Evolutionary conservation across 2,113 vertebrate species (phyloP).

Genomic region (Eretmochelys imbricata): DNA sequence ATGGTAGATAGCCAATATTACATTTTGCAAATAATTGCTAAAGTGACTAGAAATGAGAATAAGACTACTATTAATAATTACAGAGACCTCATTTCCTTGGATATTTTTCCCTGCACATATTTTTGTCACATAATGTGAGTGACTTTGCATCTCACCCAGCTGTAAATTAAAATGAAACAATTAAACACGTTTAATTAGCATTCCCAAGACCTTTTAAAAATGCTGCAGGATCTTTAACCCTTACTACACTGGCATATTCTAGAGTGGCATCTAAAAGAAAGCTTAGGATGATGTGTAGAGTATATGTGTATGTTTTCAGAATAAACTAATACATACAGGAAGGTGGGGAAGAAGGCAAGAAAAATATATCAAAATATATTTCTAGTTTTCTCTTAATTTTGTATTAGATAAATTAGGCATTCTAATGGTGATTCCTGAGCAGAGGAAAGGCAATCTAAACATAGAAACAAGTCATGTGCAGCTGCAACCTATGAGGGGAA

Average conservation of each 20-base stretch:
- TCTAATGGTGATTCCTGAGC: not conserved
- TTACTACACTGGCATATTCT: not conserved
- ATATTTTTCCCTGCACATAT: not conserved
- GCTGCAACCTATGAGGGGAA: not conserved
- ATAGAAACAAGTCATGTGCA: not conserved
- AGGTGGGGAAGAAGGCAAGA: not conserved
- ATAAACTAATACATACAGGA: not conserved
- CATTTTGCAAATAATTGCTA: conserved; percentile 11
- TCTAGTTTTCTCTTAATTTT: accelerated
- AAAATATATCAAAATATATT: not conserved
- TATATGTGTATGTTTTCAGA: not conserved
- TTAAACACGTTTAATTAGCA: not conserved
- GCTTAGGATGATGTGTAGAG: not conserved
- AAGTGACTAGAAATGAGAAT: not conserved
- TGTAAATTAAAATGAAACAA: not conserved
- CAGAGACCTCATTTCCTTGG: not conserved
- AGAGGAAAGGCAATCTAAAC: not conserved
- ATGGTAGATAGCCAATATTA: not conserved
- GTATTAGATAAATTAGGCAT: not conserved
- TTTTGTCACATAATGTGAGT: not conserved
- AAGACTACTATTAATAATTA: not conserved
- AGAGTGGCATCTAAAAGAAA: not conserved
- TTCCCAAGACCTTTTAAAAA: not conserved
- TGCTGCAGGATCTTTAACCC: not conserved
- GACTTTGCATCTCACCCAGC: not conserved